These are phyloP conservation scores for Aphidius ervi DNA, from an alignment of 1,140 invertebrate species.

Conservation along the genomic window DNA sequence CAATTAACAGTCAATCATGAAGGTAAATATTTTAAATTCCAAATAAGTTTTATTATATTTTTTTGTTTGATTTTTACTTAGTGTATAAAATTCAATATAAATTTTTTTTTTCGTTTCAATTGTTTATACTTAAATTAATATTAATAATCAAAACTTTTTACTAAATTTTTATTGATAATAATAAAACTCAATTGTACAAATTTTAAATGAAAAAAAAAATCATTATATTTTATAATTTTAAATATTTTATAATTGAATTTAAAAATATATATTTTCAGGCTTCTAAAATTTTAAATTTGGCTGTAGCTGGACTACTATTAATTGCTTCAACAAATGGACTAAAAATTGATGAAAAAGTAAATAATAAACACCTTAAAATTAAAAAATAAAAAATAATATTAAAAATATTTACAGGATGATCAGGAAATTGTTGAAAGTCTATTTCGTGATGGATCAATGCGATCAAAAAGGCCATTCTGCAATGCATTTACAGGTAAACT, in stretches of 20 bases:
- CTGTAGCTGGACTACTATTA: background rate
- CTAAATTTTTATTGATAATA: too few species aligned
- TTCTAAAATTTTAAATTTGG: background rate
- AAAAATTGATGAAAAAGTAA: slow-evolving; percentile 10
- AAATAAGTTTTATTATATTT: too few species aligned
- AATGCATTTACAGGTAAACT: slow-evolving; percentile 39
- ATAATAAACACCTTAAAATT: background rate
- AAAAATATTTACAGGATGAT: slow-evolving; percentile 26
- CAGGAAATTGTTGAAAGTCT: slow-evolving; percentile 26
- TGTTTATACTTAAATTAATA: too few species aligned
- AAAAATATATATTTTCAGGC: too few species aligned
- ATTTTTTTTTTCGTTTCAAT: background rate
- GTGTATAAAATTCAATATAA: background rate
- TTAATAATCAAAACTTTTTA: too few species aligned
- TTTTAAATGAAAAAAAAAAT: too few species aligned
- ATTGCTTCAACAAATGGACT: background rate
- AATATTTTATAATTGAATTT: background rate
- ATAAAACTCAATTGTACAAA: too few species aligned
- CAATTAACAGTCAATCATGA: too few species aligned
- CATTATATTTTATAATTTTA: too few species aligned
- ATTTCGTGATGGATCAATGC: slow-evolving; percentile 22
- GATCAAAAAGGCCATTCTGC: slow-evolving; percentile 40
- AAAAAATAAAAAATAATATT: background rate
- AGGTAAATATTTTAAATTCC: too few species aligned
- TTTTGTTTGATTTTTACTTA: too few species aligned